A percentile compares a stretch with the other conserved stretches of the same genome.
phyloP scores from a whole-genome alignment of 2,113 vertebrate species.

The Sardina pilchardus region DNA sequence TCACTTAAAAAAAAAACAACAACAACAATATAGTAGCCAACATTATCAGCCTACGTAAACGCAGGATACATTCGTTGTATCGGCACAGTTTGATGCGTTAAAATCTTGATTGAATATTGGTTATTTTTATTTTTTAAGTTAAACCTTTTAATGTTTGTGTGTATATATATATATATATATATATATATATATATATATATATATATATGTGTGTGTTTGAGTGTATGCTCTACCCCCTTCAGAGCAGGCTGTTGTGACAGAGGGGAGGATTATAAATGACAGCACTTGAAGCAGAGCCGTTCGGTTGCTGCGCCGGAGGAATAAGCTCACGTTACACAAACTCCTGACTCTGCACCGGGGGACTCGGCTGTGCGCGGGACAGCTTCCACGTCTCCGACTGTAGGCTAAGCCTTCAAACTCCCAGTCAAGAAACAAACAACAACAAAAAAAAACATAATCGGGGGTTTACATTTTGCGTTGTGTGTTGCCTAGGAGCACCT shows the following conservation, averaged over 20 bases:
- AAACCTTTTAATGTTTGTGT: not conserved
- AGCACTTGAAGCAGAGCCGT: constrained; percentile 44
- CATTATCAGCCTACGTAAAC: not conserved
- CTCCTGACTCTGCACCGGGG: constrained; percentile 50
- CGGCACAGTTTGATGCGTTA: not conserved
- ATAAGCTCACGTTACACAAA: constrained; percentile 47
- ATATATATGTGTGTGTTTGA: not conserved
- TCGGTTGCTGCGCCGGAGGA: constrained; percentile 27
- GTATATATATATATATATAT: too few species aligned
- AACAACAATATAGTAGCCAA: not conserved
- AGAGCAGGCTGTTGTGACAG: constrained; percentile 31
- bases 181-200: too few species aligned
- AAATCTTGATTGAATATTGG: not conserved
- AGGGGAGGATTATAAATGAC: constrained; percentile 51
- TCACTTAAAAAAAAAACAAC: not conserved
- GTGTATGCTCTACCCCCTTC: constrained; percentile 38
- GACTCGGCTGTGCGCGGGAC: constrained; percentile 45
- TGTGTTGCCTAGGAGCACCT: constrained; percentile 59
- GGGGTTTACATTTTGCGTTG: constrained; percentile 61
- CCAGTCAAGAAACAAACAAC: constrained; percentile 58
- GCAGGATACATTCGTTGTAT: not conserved
- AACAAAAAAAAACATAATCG: constrained; percentile 51
- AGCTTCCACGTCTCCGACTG: constrained; percentile 55
- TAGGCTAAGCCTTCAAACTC: constrained; percentile 57
- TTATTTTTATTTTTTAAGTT: not conserved